Evolutionary conservation across 2,113 vertebrate species (phyloP), one percentile per base, ranked within the genome.

Genomic region (Platysternon megacephalum): DNA sequence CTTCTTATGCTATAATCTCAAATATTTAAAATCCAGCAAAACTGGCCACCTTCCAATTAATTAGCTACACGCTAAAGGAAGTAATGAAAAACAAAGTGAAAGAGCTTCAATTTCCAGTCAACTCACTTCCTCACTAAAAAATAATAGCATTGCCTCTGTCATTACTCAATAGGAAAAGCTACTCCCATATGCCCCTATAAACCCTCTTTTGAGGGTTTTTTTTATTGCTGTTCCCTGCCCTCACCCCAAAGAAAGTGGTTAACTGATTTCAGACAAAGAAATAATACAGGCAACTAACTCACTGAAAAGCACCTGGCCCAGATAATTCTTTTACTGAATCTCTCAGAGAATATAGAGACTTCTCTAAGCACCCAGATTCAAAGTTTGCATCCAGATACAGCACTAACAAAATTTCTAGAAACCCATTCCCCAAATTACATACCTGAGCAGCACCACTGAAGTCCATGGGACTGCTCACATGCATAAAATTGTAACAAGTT

Each of bases 21-120:
- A 92, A 91, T 52, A 92, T 52, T 94, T 79, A 89, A 87, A 56
- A 24, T 95, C 84, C 94, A 95, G 94, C 90, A 83, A 88, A 86
- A 88, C 91, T 97, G 97, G 97, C 95, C 80, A 91, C 87, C 16
- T 96, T 97, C 97, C 97, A 98, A 91, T 97, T 97, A 98, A 98
- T 97, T 97, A 97, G 94, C 94, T 94, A 96, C 95, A 82, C 93
- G 93, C 58, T 49, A 76, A 95, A 95, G 84, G 86, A 95, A 94
- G 83, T 82, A 93, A 89, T 92, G 94, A 95, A 96, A 97, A 97
- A 94, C 85, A 94, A 96, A 97, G 96, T 95, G 96, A 96, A 97
- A 95, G 28, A 79, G 61, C 91, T 96, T 88, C 93, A 95, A 93
- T 96, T 95, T 92, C 88, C 52, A 94, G 46, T 49, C 86, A 76